phyloP scores from a whole-genome alignment of 2,888 invertebrate genomes.

The Cerceris ruficornis region DNA sequence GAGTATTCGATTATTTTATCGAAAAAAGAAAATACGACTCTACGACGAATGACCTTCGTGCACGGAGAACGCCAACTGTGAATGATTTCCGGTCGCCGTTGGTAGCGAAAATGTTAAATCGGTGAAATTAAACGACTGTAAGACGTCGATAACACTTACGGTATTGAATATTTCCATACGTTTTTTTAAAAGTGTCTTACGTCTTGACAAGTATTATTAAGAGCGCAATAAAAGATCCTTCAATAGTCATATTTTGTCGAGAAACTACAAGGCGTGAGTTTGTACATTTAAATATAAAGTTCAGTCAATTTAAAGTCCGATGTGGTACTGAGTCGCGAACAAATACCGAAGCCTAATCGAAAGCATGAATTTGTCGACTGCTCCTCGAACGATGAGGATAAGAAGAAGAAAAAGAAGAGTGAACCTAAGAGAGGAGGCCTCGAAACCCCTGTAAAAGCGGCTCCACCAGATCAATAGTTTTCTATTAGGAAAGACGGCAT shows the following conservation, averaged over 20 bases:
- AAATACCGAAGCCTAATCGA: conserved; percentile 57
- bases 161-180: too few relatives aligned
- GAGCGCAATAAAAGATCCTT: background rate
- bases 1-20: too few relatives aligned
- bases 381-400: conserved; percentile 1
- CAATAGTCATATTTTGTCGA: conserved; percentile 4
- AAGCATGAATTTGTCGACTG: background rate
- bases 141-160: too few relatives aligned
- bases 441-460: conserved; percentile 45
- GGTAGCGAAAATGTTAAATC: too few relatives aligned
- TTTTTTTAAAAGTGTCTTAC: too few relatives aligned
- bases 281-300: conserved; percentile 63
- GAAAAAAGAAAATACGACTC: too few relatives aligned
- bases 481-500: conserved; percentile 37
- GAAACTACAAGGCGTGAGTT: conserved; percentile 43
- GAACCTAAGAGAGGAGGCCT: conserved; percentile 48
- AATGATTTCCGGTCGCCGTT: too few relatives aligned
- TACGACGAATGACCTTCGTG: too few relatives aligned
- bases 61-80: too few relatives aligned
- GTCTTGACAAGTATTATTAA: background rate
- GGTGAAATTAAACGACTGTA: too few relatives aligned
- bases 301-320: conserved; percentile 78
- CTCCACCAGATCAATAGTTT: conserved; percentile 51
- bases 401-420: conserved; percentile 10
- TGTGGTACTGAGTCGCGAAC: conserved; percentile 72